Evolutionary conservation across 92 coral and sea anemone species (phyloP).

Genomic region (Palythoa grandis): DNA sequence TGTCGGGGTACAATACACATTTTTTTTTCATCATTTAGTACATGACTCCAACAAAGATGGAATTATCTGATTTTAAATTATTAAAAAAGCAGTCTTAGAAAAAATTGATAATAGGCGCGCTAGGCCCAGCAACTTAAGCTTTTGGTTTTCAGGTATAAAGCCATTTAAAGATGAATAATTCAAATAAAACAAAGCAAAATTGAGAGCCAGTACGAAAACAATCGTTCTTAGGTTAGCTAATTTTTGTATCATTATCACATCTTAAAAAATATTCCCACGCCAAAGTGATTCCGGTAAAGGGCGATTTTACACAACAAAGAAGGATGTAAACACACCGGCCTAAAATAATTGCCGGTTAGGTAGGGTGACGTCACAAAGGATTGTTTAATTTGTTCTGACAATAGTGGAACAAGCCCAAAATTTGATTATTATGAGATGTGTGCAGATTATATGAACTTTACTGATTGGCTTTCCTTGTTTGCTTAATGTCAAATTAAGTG

Average conservation of each 20-base stretch:
- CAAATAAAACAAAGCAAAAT: background rate
- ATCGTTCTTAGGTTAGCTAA: background rate
- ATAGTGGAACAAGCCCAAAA: slow-evolving; percentile 39
- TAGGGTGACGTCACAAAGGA: slow-evolving; percentile 26
- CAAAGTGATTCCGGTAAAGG: slow-evolving; percentile 4
- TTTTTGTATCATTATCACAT: background rate
- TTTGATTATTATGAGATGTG: background rate
- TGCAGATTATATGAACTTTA: background rate
- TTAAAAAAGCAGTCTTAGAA: too few relatives aligned
- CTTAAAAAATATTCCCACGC: slow-evolving; percentile 13
- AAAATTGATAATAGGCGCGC: too few relatives aligned
- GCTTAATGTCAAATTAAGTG: slow-evolving; percentile 1
- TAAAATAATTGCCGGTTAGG: slow-evolving; percentile 6
- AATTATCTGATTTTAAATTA: background rate
- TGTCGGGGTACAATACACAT: background rate
- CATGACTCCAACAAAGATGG: background rate
- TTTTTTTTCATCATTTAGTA: background rate
- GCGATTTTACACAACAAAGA: background rate
- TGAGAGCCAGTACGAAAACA: background rate
- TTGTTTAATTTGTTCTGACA: background rate
- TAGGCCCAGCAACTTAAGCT: background rate
- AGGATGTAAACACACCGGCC: slow-evolving; percentile 8
- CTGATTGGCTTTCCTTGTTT: slow-evolving; percentile 7
- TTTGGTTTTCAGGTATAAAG: background rate
- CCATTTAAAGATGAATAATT: background rate